A percentile compares a stretch with the other conserved stretches of the same genome.
Conservation (phyloP, 1,140 invertebrate species). For the Sarcophaga peregrina region DNA sequence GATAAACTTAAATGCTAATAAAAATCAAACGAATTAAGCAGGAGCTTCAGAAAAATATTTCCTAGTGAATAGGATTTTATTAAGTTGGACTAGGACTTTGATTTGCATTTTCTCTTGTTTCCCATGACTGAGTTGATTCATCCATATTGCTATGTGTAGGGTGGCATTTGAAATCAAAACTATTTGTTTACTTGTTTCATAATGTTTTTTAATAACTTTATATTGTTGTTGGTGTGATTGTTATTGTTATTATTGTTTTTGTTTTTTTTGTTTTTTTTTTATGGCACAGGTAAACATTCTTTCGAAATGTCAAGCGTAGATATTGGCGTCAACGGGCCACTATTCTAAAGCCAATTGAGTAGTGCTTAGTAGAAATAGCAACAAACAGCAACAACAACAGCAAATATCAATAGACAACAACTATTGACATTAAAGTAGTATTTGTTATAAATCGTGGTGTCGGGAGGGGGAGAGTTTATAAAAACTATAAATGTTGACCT, state of each 20-base stretch:
- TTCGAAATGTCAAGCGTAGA: conserved; percentile 13
- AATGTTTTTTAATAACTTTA: no score
- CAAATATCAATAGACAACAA: background rate
- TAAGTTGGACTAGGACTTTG: no score
- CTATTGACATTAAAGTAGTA: background rate
- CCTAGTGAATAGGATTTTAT: background rate
- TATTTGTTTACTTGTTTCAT: no score
- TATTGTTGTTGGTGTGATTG: no score
- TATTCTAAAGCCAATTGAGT: background rate
- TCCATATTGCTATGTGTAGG: no score
- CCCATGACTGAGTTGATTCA: no score
- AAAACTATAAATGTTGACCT: conserved; percentile 20
- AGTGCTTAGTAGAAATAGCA: background rate
- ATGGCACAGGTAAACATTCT: background rate
- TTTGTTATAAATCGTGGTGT: background rate
- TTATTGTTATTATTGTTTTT: background rate
- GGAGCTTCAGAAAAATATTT: background rate
- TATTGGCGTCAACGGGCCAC: conserved; percentile 13
- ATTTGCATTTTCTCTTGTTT: no score
- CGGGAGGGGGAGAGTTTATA: background rate
- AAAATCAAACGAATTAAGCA: no score
- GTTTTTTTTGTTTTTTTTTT: background rate
- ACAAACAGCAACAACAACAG: background rate
- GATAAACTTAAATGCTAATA: no score
- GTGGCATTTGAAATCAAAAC: no score